Evolutionary conservation across 2,888 invertebrate genomes (phyloP).

Genomic region (Merodon equestris): DNA sequence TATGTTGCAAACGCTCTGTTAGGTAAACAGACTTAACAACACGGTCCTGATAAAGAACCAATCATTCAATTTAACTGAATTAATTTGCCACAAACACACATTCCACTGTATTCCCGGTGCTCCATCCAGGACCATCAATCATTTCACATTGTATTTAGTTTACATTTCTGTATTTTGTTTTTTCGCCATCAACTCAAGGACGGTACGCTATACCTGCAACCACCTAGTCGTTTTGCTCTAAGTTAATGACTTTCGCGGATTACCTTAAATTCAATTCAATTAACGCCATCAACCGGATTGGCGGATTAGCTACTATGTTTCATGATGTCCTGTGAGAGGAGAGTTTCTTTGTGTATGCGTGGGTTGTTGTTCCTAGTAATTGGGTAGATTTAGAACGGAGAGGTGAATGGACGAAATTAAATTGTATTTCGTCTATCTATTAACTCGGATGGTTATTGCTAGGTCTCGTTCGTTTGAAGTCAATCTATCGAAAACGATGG

Average conservation of each 20-base stretch:
- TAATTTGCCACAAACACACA: too few relatives aligned
- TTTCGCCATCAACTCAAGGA: too few relatives aligned
- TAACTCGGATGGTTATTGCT: constrained; percentile 9
- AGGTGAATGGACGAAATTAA: constrained; percentile 12
- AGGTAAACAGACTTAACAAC: too few relatives aligned
- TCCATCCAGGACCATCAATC: too few relatives aligned
- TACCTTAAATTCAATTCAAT: constrained; percentile 38
- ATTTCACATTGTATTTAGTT: too few relatives aligned
- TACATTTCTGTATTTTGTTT: too few relatives aligned
- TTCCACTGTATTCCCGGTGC: too few relatives aligned
- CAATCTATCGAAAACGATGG: constrained; percentile 1
- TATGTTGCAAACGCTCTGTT: too few relatives aligned
- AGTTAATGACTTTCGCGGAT: constrained; percentile 30
- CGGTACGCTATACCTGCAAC: too few relatives aligned
- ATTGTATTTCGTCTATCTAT: constrained; percentile 16
- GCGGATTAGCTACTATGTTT: background rate
- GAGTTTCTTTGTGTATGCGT: constrained; percentile 2
- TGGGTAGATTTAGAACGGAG: constrained; percentile 13
- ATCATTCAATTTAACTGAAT: too few relatives aligned
- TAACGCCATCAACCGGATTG: constrained; percentile 20
- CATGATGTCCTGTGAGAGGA: constrained; percentile 4
- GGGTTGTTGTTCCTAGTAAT: constrained; percentile 12
- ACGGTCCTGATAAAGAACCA: too few relatives aligned
- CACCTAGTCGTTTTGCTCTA: background rate
- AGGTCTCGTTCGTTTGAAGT: constrained; percentile 17